These are phyloP conservation scores for Diplosoma virens DNA, from an alignment of 23 tunicate genomes.

Conservation along the genomic window DNA sequence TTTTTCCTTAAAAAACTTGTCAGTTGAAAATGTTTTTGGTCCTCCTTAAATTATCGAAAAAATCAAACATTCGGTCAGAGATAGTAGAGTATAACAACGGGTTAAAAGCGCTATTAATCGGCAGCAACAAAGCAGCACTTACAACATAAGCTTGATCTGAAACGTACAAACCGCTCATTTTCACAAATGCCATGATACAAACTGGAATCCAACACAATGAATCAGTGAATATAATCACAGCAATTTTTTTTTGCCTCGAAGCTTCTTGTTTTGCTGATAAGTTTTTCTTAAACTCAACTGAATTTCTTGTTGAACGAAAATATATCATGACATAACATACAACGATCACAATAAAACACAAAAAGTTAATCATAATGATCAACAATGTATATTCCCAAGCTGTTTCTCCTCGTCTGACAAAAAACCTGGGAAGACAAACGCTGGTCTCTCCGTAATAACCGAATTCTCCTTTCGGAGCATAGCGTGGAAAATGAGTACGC, in stretches of 20 bases:
- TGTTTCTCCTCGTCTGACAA: background rate
- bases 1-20: too few species aligned
- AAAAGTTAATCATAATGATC: constrained; percentile 33
- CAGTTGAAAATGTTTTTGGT: too few species aligned
- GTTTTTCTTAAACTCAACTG: background rate
- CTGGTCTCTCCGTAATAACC: constrained; percentile 51
- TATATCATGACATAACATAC: constrained; percentile 15
- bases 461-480: constrained; percentile 23
- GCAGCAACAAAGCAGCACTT: background rate
- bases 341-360: constrained; percentile 13
- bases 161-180: background rate
- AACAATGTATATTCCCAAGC: constrained; percentile 32
- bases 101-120: constrained; percentile 9
- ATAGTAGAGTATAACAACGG: background rate
- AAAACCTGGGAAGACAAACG: constrained; percentile 40
- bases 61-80: too few species aligned
- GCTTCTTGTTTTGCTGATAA: background rate
- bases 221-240: background rate
- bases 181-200: background rate
- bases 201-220: background rate
- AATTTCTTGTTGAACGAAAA: background rate
- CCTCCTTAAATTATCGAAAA: too few species aligned
- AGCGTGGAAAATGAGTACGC: background rate
- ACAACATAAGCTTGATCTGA: background rate
- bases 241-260: background rate